Evolutionary conservation across 2,888 invertebrate genomes (phyloP), one percentile per base, ranked within the genome.

Genomic region (Bombylius major): DNA sequence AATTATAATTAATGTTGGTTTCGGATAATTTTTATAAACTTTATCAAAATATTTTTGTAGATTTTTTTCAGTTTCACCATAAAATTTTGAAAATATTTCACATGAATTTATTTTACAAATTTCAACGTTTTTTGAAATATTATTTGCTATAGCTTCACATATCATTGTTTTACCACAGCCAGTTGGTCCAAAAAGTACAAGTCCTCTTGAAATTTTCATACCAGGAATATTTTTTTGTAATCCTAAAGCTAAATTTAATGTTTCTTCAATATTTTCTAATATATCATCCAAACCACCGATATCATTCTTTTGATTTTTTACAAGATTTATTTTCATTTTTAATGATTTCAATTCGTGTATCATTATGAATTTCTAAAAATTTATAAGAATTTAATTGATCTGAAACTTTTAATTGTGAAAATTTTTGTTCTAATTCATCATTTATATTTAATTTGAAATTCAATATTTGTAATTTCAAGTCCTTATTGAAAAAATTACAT

Each of bases 111-210:
- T 77, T 58, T 76, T 77, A 45, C 84, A 70, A 13, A 81, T 70
- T 63, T 75, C 75, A 47, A 78, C 77, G 52, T 78, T 73, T 3
- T 59, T 56, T 42, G 33, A 5, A 13, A 45, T 50, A 5, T 4
- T n/a, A 7, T 48, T 31, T 11, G 47, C 42, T 60, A 94, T 68
- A 57, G 86, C 84, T 68, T 84, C 82, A 54, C 86, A 83, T 9
- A 94, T 76, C 62, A 86, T 76, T 5, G 89, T 84, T 76, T 95
- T 95, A 6, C 95, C 95, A 57, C 89, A 87, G 5, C 94, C 94
- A 8, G 86, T 81, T 56, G 86, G 82, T 0, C 94, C 94, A 72
- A 85, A 83, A 0, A 95, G 70, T 53, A 95, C 68, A 54, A 92
- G 72, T 5, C 89, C 89, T 66, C 82, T 79, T 0, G 82, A 82